phyloP scores from a whole-genome alignment of 2,113 vertebrate genomes.

The Brachionichthys hirsutus region DNA sequence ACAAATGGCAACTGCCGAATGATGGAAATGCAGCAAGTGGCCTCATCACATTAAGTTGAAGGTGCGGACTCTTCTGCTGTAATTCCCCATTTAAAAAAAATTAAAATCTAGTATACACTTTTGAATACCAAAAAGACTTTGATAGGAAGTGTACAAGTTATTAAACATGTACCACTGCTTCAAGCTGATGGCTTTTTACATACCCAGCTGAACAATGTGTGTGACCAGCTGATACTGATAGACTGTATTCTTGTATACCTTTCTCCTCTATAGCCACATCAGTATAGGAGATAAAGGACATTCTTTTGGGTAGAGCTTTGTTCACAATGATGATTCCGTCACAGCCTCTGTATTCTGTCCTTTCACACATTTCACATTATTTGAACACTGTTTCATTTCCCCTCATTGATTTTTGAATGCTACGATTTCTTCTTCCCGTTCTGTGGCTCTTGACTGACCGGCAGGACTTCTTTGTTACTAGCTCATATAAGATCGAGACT shows the following conservation, averaged over 20 bases:
- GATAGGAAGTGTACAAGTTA: no score
- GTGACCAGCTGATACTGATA: no score
- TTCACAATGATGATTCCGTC: slow-evolving; percentile 31
- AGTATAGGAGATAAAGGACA: no score
- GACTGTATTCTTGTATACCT: no score
- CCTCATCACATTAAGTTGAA: slow-evolving; percentile 10
- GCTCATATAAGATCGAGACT: slow-evolving; percentile 12
- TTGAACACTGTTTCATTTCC: slow-evolving; percentile 43
- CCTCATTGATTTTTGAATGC: slow-evolving; percentile 44
- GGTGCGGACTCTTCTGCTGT: background rate
- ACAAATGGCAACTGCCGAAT: slow-evolving; percentile 27
- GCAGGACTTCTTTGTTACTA: background rate
- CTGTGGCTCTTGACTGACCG: slow-evolving; percentile 17
- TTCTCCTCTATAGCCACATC: no score
- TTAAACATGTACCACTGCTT: no score
- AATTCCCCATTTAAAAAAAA: background rate
- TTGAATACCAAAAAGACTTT: no score
- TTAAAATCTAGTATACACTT: background rate
- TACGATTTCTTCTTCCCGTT: slow-evolving; percentile 14
- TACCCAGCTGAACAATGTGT: no score
- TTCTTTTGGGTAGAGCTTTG: slow-evolving; percentile 7
- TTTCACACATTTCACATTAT: slow-evolving; percentile 45
- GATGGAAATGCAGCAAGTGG: slow-evolving; percentile 7
- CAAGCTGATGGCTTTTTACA: no score
- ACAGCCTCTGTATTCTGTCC: slow-evolving; percentile 23